Evolutionary conservation across 2,113 vertebrate genomes (phyloP), one percentile per base, ranked within the genome.

Genomic region (Panurus biarmicus): DNA sequence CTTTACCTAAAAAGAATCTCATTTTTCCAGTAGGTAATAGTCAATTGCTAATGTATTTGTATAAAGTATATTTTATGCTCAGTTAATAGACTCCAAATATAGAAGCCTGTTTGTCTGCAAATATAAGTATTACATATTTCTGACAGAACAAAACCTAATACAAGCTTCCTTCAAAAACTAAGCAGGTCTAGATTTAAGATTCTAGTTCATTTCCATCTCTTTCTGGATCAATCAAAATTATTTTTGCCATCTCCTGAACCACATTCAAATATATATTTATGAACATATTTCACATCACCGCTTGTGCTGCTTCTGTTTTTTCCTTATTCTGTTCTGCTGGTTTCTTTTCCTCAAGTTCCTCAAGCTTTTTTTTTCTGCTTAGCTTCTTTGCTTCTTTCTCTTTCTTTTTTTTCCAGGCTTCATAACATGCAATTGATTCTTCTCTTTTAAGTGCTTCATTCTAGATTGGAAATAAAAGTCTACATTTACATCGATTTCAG

Each of bases 401-500:
- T 92, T 99, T 99, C 96, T 98, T 98, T 75, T 98, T 97, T 86
- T 98, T 99, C 99, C 99, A 99, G 36, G 99, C 98, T 86, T 98
- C 97, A 83, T 98, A 99, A 26, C 98, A 98, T 14, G 98, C 98
- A 80, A 97, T 94, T 25, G 98, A 98, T 87, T 98, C 98, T 73
- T 98, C 97, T 96, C 95, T 98, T 97, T 98, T 99, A 70, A 96
- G 69, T 44, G 95, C 96, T 96, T 87, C 97, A 90, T 98, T 91
- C 97, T 98, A 44, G 48, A 85, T 89, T 57, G 57, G 48, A 94
- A 81, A 45, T 53, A 70, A 75, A 29, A 77, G 38, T 25, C 20
- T 33, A 86, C 7, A 70, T 53, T 95, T 66, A 85, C 82, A 86
- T 36, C 31, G 11, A 48, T 14, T 82, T 67, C 60, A 60, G 38